A percentile compares a stretch with the other conserved stretches of the same genome.
Evolutionary conservation across 2,797 vertebrate genomes (phyloP).

Genomic region (Tarsius wallacei): DNA sequence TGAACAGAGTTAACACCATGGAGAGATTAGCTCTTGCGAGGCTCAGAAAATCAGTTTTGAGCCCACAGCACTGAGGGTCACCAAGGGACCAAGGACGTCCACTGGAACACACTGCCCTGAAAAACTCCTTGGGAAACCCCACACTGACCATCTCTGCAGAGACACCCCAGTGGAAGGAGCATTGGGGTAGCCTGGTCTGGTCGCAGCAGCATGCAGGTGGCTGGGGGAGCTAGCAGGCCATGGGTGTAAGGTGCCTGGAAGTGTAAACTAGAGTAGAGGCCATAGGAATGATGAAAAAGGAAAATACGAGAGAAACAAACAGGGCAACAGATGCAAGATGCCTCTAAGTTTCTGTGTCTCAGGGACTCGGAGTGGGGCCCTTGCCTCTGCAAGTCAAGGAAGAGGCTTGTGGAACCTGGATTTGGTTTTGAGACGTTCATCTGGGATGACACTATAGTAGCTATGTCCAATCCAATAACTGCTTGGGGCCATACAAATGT

Average conservation of each 20-base stretch:
- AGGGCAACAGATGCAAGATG: background rate
- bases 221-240: background rate
- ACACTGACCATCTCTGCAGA: background rate
- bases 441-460: background rate
- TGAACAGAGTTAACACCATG: background rate
- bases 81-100: background rate
- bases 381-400: background rate
- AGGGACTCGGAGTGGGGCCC: background rate
- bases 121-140: background rate
- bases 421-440: background rate
- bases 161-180: background rate
- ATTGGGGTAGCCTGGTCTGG: background rate
- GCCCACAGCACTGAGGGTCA: background rate
- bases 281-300: background rate
- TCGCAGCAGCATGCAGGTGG: fast-evolving
- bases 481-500: background rate
- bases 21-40: background rate
- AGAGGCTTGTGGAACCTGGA: background rate
- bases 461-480: background rate
- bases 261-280: background rate
- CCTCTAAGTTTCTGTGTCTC: background rate
- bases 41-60: background rate
- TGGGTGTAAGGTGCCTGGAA: background rate
- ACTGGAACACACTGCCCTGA: background rate
- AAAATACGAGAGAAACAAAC: background rate